Base-by-base conservation (phyloP, 2,113 vertebrate genomes). In the Tautogolabrus adspersus region DNA sequence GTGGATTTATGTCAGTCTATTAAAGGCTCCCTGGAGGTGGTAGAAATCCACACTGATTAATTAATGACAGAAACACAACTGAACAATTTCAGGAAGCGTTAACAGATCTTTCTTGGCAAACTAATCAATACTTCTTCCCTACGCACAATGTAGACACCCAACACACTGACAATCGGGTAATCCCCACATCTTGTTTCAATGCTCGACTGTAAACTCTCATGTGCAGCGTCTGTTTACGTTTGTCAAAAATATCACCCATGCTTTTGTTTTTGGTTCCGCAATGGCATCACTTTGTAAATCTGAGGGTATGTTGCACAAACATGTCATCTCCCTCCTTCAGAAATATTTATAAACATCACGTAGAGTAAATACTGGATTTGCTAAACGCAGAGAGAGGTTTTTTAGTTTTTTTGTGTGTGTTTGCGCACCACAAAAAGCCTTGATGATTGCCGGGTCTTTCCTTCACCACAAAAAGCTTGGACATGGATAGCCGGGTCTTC, bases 291-390 rank as follows among this genome's bases (percentile, higher is more conserved):
- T 92, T 82, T 91, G 82, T 89, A 89, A 93, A 88, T 85, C 82
- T 82, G 82, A 82, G 82, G 78, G 83, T 77, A 91, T 63, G 84
- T 87, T 88, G 87, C 81, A 91, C 92, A 95, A 94, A 94, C 93
- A 93, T 91, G 89, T 88, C 90, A 89, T 90, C 88, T 85, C 80
- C 73, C 51, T 81, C 72, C 82, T 74, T 63, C 75, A 68, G 88
- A 78, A 85, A 88, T 93, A 91, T 93, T 93, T 94, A 91, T 90
- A 95, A 94, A 93, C 91, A 92, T 74, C 64, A 66, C 68, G 51
- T 79, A 42, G 78, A 84, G 83, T 90, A 93, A 92, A 92, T 85
- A 90, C 76, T 73, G 78, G 75, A 75, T 90, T 89, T 75, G 82
- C 77, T 74, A 72, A 82, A 65, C 63, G 76, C 54, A 54, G 10